Conservation (phyloP, 2,888 invertebrate species). For the Rhynchonema sp. region DNA sequence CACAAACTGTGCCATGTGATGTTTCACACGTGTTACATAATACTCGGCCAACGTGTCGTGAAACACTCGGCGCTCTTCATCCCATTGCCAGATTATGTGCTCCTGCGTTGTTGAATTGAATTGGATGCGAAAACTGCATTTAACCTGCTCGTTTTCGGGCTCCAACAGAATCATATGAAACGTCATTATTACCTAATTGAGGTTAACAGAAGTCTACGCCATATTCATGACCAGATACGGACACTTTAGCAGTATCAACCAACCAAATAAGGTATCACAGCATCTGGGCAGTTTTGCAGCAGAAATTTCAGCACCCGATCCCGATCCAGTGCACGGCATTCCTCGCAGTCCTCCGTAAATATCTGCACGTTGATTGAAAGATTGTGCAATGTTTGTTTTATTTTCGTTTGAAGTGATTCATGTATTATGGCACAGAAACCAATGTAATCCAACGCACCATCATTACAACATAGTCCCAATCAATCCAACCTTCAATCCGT, state of each 20-base stretch:
- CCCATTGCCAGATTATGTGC: conserved; percentile 74
- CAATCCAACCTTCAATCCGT: conserved; percentile 48
- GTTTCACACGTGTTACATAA: conserved; percentile 51
- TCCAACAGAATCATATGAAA: no score
- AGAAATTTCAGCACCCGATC: conserved; percentile 71
- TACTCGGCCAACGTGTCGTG: conserved; percentile 77
- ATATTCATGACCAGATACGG: no score
- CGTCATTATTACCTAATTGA: no score
- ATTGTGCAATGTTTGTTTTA: no score
- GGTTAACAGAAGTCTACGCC: no score
- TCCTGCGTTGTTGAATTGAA: conserved; percentile 38
- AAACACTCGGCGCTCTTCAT: conserved; percentile 58
- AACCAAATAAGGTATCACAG: conserved; percentile 70
- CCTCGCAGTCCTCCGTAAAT: conserved; percentile 59
- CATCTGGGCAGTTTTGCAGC: conserved; percentile 48
- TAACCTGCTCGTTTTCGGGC: no score
- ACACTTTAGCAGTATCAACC: no score
- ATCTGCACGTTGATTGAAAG: conserved; percentile 37
- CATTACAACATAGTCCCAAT: not conserved
- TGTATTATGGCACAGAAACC: no score
- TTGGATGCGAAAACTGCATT: no score
- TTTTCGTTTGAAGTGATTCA: no score
- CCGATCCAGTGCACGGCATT: conserved; percentile 71
- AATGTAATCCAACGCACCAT: no score
- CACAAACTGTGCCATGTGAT: conserved; percentile 30